These are phyloP conservation scores for Amphipyra berbera DNA, from an alignment of 2,888 invertebrate genomes.

Conservation along the genomic window DNA sequence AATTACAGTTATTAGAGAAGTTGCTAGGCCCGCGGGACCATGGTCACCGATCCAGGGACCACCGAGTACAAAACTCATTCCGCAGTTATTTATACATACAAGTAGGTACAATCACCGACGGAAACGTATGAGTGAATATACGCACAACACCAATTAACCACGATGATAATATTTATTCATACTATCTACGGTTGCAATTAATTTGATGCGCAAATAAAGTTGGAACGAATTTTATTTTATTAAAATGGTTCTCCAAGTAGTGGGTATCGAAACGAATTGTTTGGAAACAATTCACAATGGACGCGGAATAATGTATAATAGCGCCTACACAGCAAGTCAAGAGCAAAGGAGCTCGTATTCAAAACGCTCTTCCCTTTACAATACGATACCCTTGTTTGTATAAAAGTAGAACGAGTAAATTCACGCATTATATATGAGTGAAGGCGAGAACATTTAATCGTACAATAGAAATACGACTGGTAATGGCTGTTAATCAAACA, in stretches of 20 bases:
- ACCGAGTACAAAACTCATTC: conserved; percentile 70
- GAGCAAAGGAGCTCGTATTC: conserved; percentile 62
- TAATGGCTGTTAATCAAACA: conserved; percentile 42
- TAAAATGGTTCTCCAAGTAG: conserved; percentile 44
- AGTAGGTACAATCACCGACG: conserved; percentile 37
- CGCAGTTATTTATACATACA: conserved; percentile 66
- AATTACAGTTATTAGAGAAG: conserved; percentile 86
- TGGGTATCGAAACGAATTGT: conserved; percentile 69
- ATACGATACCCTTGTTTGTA: conserved; percentile 71
- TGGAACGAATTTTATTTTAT: conserved; percentile 49
- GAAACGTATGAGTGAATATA: conserved; percentile 65
- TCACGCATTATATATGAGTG: conserved; percentile 62
- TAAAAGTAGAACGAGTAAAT: conserved; percentile 69
- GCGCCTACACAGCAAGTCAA: conserved; percentile 65
- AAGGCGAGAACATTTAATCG: conserved; percentile 41
- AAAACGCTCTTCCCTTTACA: conserved; percentile 62
- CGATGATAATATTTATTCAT: conserved; percentile 48
- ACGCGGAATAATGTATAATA: conserved; percentile 67
- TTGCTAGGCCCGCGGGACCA: conserved; percentile 72
- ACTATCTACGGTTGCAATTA: conserved; percentile 40
- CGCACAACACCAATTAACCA: conserved; percentile 66
- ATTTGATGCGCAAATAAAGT: conserved; percentile 53
- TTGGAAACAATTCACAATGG: conserved; percentile 73
- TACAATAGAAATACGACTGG: conserved; percentile 50
- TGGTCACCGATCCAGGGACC: conserved; percentile 75